These are phyloP conservation scores for Donacobius atricapilla DNA, from an alignment of 2,113 vertebrate species.

Conservation along the genomic window DNA sequence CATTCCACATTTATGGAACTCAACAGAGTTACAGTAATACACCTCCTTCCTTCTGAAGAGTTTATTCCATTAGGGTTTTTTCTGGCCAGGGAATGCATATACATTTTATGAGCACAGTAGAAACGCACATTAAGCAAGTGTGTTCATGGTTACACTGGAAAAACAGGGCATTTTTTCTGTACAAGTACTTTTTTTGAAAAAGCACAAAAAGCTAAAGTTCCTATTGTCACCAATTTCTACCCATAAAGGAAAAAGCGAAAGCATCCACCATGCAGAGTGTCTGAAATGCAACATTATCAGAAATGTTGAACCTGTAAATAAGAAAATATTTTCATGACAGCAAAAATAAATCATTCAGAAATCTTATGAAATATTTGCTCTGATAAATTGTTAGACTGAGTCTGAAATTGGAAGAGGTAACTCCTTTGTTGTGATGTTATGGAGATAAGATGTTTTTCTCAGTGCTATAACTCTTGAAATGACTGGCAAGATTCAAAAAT, in stretches of 20 bases:
- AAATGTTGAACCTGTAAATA: not conserved
- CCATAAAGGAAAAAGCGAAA: not conserved
- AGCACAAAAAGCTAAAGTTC: not conserved
- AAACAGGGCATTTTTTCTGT: not conserved
- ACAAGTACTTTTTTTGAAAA: not conserved
- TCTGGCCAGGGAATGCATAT: not conserved
- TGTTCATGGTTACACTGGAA: not conserved
- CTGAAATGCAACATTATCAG: not conserved
- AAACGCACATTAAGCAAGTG: not conserved
- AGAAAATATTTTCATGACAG: not conserved
- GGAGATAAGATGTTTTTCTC: constrained; percentile 30
- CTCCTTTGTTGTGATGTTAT: constrained; percentile 25
- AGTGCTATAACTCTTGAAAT: not conserved
- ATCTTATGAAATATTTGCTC: not conserved
- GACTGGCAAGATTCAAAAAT: not conserved
- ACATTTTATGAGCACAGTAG: not conserved
- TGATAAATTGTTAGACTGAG: not conserved
- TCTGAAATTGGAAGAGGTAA: constrained; percentile 2
- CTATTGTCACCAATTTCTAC: not conserved
- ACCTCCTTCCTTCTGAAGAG: not conserved
- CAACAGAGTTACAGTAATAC: not conserved
- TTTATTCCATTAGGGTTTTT: not conserved
- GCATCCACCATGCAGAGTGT: not conserved
- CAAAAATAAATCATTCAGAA: not conserved
- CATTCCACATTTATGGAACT: not conserved